Base-by-base conservation (phyloP, 1,140 invertebrate genomes). In the Xylocopa sonorina region DNA sequence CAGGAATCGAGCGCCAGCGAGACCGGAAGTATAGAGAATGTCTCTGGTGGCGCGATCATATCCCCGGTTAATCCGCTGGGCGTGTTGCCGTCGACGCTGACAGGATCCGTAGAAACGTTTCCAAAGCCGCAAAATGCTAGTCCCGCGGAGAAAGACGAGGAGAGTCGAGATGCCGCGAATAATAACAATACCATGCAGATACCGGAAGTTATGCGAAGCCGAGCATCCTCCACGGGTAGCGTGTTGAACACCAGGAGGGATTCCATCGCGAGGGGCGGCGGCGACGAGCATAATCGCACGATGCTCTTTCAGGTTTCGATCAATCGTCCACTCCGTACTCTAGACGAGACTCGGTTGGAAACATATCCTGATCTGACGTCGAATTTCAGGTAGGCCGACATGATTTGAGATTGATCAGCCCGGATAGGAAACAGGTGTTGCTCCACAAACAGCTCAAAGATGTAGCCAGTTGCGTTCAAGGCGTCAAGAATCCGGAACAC, bases 401-500 rank as follows among this genome's bases (percentile, higher is more conserved):
- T 60, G 98, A 99, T 91, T 93, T 99, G 34, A 95, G 97, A 60
- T 93, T 99, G 0, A 98, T 99, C 72, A 98, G 97, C 89, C 97
- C 97, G 0, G 98, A 99, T 90, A 95, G 97, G 48, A 99, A 99
- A 89, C 96, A 97, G 87, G 95, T 98, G 27, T 94, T 99, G 29
- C 93, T 99, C 3, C 96, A 97, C 88, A 96, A 98, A 85, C 95
- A 96, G 41, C 95, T 99, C 77, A 96, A 95, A 87, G 97, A 99
- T 88, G 96, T 99, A 46, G 96, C 97, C 2, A 97, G 96, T 81
- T 98, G 97, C 85, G 96, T 97, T n/a, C 96, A 97, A 93, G 98
- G 98, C 0, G 91, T 96, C 9, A 94, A 94, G 78, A 95, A 96
- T 86, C 93, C 94, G 32, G 97, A 98, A 77, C 97, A 99, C 88